A percentile compares a stretch with the other conserved stretches of the same genome.
phyloP scores from a whole-genome alignment of 2,888 invertebrate species.

The Acrobasis consociella region DNA sequence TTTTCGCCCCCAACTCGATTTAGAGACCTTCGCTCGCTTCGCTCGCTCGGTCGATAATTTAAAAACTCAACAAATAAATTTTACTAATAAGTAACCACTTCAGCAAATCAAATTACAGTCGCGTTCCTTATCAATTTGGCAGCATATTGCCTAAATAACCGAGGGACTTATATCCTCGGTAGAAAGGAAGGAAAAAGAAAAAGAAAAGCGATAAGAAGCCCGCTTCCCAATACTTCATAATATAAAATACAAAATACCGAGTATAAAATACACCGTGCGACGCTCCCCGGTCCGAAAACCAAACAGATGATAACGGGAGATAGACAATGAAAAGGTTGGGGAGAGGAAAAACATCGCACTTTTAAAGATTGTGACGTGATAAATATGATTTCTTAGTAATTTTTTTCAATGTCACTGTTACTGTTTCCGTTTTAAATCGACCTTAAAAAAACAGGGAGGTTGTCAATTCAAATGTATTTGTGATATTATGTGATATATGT shows the following conservation, averaged over 20 bases:
- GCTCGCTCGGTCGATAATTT: too few relatives aligned
- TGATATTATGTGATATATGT: too few relatives aligned
- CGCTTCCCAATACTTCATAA: slow-evolving; percentile 12
- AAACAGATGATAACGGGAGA: slow-evolving; percentile 4
- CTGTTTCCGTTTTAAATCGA: too few relatives aligned
- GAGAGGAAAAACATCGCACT: not conserved
- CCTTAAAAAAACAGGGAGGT: too few relatives aligned
- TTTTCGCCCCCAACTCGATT: too few relatives aligned
- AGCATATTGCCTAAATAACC: not conserved
- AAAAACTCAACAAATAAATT: too few relatives aligned
- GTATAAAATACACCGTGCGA: not conserved
- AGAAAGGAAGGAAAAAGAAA: not conserved
- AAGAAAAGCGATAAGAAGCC: slow-evolving; percentile 7
- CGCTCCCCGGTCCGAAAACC: not conserved
- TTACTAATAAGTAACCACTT: too few relatives aligned
- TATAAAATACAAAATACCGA: slow-evolving; percentile 5
- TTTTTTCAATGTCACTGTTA: not conserved
- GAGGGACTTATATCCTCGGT: not conserved
- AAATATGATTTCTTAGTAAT: not conserved
- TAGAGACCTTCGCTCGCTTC: too few relatives aligned
- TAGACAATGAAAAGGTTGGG: slow-evolving; percentile 6
- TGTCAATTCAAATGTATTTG: too few relatives aligned
- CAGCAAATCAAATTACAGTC: too few relatives aligned
- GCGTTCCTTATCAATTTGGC: not conserved
- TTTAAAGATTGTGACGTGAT: not conserved